phyloP scores from a whole-genome alignment of 2,113 vertebrate species.

The Hypomesus transpacificus region DNA sequence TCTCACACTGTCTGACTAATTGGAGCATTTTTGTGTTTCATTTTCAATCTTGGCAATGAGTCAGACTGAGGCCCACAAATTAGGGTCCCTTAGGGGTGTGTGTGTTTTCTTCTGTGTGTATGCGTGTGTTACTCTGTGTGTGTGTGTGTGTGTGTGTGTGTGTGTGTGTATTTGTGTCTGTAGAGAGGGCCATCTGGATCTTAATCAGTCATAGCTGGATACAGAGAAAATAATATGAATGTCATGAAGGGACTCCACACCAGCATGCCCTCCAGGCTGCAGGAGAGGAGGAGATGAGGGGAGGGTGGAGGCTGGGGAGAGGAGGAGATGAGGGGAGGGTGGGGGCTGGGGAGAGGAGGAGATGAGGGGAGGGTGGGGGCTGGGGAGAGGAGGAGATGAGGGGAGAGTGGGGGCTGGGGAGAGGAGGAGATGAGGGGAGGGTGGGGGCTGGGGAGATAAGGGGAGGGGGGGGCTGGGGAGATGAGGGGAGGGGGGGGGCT shows the following conservation, averaged over 20 bases:
- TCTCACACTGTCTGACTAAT: no score
- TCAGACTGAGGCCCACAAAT: background rate
- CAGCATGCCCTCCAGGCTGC: constrained; percentile 52
- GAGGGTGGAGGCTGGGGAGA: background rate
- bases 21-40: background rate
- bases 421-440: no score
- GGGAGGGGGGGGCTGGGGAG: no score
- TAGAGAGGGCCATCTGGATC: background rate
- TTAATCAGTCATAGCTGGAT: background rate
- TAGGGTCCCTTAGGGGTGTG: background rate
- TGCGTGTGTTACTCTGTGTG: no score
- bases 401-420: background rate
- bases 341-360: background rate
- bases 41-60: background rate
- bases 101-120: no score
- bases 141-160: no score
- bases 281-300: background rate
- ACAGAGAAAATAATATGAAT: background rate
- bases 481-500: no score
- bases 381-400: background rate
- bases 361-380: no score
- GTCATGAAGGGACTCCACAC: constrained; percentile 23
- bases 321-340: background rate
- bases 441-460: no score
- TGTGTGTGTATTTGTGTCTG: no score